Percentiles rank a stretch among this genome's conserved stretches.
Conservation (phyloP, 2,888 invertebrate genomes). For the Drosophila mimica region DNA sequence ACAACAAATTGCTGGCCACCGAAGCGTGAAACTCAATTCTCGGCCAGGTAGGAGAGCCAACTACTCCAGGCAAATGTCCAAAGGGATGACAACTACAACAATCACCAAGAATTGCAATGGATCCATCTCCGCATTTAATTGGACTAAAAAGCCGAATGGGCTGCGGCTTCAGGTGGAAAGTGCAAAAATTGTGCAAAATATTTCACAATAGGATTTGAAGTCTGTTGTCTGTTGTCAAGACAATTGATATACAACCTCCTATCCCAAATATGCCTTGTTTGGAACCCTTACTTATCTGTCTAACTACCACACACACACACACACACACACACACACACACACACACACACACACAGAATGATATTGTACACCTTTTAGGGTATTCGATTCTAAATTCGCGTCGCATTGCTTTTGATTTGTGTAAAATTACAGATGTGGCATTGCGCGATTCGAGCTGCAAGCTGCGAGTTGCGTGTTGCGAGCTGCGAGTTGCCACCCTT, state of each 20-base stretch:
- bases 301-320: slow-evolving; percentile 16
- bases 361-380: slow-evolving; percentile 30
- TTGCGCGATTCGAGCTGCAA: slow-evolving; percentile 7
- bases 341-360: background rate
- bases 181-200: slow-evolving; percentile 35
- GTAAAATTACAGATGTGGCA: slow-evolving; percentile 60
- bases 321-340: slow-evolving; percentile 5
- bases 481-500: slow-evolving; percentile 27
- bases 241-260: slow-evolving; percentile 60
- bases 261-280: background rate
- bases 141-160: slow-evolving; percentile 62
- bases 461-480: slow-evolving; percentile 5
- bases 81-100: slow-evolving; percentile 27
- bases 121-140: slow-evolving; percentile 59
- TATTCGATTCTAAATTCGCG: slow-evolving; percentile 43
- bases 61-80: slow-evolving; percentile 16
- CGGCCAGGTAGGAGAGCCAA: slow-evolving; percentile 47
- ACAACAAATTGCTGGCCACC: slow-evolving; percentile 74
- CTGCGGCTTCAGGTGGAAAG: slow-evolving; percentile 41
- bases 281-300: slow-evolving; percentile 21
- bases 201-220: slow-evolving; percentile 51
- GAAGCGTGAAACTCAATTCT: slow-evolving; percentile 72
- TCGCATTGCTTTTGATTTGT: slow-evolving; percentile 62
- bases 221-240: slow-evolving; percentile 65
- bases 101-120: slow-evolving; percentile 30